Conservation (phyloP, 35 echinoderm and acorn worm genomes). For the Apostichopus parvimensis region DNA sequence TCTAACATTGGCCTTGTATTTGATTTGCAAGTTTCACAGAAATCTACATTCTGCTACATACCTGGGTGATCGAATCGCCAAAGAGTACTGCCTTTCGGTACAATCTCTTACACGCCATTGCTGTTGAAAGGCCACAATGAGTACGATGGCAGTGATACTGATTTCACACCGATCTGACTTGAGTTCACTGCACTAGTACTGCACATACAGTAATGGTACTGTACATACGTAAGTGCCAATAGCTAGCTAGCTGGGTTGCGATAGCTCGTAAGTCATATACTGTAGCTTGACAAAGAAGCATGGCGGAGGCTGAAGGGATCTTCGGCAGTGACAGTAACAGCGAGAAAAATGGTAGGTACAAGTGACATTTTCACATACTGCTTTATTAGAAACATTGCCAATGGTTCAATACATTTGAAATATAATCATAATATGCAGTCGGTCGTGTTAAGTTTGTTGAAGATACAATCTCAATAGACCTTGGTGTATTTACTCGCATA, state of each 20-base stretch:
- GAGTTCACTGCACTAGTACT: not conserved
- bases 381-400: not conserved
- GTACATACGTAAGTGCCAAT: not conserved
- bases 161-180: not conserved
- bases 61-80: not conserved
- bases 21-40: no score
- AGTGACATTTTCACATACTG: not conserved
- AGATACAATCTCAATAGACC: not conserved
- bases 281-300: not conserved
- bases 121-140: no score
- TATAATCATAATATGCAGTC: not conserved
- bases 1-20: no score
- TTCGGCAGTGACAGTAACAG: constrained; percentile 43
- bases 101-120: not conserved
- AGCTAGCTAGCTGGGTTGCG: no score
- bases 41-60: not conserved
- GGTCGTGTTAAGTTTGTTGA: not conserved
- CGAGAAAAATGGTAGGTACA: constrained; percentile 19
- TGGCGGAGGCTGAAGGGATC: constrained; percentile 26
- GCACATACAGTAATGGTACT: not conserved
- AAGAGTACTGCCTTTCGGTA: not conserved
- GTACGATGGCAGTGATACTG: not conserved
- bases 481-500: not conserved
- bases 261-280: not conserved
- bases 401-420: not conserved